Evolutionary conservation across 2,888 invertebrate genomes (phyloP).

Genomic region (Coelinius sp.): DNA sequence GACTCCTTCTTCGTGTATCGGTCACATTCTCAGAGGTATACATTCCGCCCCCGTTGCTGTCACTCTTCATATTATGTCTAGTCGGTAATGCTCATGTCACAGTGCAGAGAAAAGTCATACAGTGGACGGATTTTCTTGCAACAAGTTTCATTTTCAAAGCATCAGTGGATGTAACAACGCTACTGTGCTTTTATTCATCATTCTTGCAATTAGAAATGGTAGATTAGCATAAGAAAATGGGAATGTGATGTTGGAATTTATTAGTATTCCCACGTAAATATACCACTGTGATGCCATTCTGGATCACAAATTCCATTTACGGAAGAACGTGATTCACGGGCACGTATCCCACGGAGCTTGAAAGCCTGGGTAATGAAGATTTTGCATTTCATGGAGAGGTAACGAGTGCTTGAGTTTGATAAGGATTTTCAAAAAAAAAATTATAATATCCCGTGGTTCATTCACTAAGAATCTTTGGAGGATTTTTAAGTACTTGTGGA

Average conservation of each 20-base stretch:
- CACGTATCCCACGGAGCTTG: neutral
- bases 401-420: neutral
- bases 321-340: neutral
- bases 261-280: conserved; percentile 10
- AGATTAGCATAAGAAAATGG: conserved; percentile 20
- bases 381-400: neutral
- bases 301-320: conserved; percentile 12
- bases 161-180: conserved; percentile 1
- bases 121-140: neutral
- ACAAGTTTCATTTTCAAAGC: conserved; percentile 15
- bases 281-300: neutral
- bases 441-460: neutral
- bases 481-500: neutral
- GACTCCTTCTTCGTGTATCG: conserved; percentile 57
- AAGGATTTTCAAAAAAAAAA: neutral
- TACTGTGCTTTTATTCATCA: neutral
- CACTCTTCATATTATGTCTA: conserved; percentile 61
- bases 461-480: neutral
- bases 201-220: conserved; percentile 18
- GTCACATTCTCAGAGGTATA: conserved; percentile 40
- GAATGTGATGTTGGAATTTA: conserved; percentile 9
- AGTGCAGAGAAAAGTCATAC: neutral
- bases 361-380: conserved; percentile 11
- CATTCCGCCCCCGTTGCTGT: conserved; percentile 55
- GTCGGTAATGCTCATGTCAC: conserved; percentile 21